Base-by-base conservation (phyloP, 2,888 invertebrate species). In the Cryptus armator region DNA sequence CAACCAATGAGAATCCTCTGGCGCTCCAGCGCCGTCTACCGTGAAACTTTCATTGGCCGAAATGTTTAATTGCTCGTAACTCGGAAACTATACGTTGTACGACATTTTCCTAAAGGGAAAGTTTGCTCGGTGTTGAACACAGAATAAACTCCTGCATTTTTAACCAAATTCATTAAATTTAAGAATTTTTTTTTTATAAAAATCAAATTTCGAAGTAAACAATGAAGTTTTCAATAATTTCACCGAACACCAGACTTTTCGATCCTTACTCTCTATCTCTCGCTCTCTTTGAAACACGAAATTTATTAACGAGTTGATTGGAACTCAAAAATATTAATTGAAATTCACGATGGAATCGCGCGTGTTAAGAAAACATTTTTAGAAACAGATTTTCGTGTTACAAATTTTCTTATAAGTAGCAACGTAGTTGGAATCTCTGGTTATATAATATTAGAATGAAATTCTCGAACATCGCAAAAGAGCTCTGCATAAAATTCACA, bases 211-310 rank as follows among this genome's bases (percentile, higher is more conserved):
- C n/a, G 9, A 43, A 76, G 6, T 46, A 53, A 56, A 9, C 1
- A 59, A 48, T 44, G 19, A 74, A 1, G 71, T 48, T 59, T 59
- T 68, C 16, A 53, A 7, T 7, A 46, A 37, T 44, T 70, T 19
- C 24, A 56, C 19, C 16, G 6, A 70, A 56, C 32, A 59, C 16
- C 62, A 53, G 56, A 56, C 74, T 85, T 70, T 81, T 81, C 59
- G 59, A 81, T 66, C 70, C 29, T 53, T 68, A 43, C 24, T 56
- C 24, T 56, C 24, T 56, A 9, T 37, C 37, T 37, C 37, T 37
- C 37, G 37, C 29, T 77, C 53, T 80, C 48, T 75, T 88, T 86
- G 85, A 67, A 87, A 81, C 84, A 85, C 84, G 88, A 86, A 84
- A 86, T 80, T 77, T 16, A 51, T 68, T 32, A 10, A 53, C n/a